phyloP scores from a whole-genome alignment of 2,888 invertebrate genomes.

The Scaptomyza polygonia region DNA sequence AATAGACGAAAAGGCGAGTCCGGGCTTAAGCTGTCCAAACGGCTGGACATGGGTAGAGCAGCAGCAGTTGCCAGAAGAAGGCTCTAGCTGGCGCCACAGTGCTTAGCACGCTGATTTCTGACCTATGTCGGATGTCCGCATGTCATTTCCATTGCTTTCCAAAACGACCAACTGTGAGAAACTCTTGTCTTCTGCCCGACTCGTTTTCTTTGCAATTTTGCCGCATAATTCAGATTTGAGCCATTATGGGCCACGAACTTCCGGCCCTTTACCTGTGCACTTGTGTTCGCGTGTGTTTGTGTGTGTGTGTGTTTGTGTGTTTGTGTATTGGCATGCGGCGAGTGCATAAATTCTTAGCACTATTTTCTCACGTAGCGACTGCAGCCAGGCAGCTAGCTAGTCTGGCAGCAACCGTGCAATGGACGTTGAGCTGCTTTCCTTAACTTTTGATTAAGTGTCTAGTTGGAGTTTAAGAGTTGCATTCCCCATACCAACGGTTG shows the following conservation, averaged over 20 bases:
- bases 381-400: constrained; percentile 20
- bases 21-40: constrained; percentile 53
- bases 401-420: constrained; percentile 20
- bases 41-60: constrained; percentile 9
- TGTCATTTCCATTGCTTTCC: constrained; percentile 65
- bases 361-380: constrained; percentile 60
- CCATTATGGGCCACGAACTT: constrained; percentile 72
- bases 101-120: constrained; percentile 74
- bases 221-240: constrained; percentile 78
- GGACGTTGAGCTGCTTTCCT: constrained; percentile 65
- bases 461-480: constrained; percentile 50
- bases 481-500: constrained; percentile 33
- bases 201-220: constrained; percentile 44
- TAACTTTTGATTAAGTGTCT: constrained; percentile 71
- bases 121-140: constrained; percentile 77
- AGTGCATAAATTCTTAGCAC: constrained; percentile 73
- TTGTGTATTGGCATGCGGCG: constrained; percentile 56
- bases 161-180: constrained; percentile 11
- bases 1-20: constrained; percentile 6
- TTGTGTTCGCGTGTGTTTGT: constrained; percentile 8
- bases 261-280: constrained; percentile 47
- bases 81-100: constrained; percentile 48
- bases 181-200: constrained; percentile 11
- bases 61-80: constrained; percentile 20
- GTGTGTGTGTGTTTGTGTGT: constrained; percentile 15